Evolutionary conservation across 2,797 vertebrate species (phyloP), one percentile per base, ranked within the genome.

Genomic region (Diplodus sargus): DNA sequence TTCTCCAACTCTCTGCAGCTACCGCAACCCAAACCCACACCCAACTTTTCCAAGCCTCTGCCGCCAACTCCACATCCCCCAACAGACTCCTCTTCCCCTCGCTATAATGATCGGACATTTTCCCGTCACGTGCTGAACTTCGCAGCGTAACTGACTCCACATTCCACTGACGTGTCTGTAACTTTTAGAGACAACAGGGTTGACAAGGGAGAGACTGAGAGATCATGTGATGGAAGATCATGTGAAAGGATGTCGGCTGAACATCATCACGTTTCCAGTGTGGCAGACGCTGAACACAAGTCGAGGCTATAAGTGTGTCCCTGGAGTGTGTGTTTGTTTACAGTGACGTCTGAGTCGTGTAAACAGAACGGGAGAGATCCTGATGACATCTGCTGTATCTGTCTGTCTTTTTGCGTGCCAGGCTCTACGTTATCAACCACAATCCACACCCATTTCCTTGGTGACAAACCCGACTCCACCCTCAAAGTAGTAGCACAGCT

Each of bases 281-380:
- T 16, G 42, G 77, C 58, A 77, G 34, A 69, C 64, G 72, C 39
- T 48, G 17, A 70, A 65, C 25, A 69, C 25, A 43, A 34, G 65
- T 53, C 7, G 58, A 78, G 74, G 74, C 34, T 52, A 23, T 54
- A 51, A 49, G 17, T 15, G 64, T 61, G 45, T 76, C 84, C 61
- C 23, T 1, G 2, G 79, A 79, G 89, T 76, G 13, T 47, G 17
- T 25, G 52, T 64, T 48, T 91, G 91, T 93, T 93, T 93, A 92
- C 74, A 86, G n/a, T 53, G 13, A 78, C 30, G 22, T 22, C 69
- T 60, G 70, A 70, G 3, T 62, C 74, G 20, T 81, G 76, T 93
- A 92, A 94, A 93, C 91, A 91, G 79, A 82, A 87, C 75, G 69
- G 74, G 79, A 83, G 72, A 76, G 85, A 74, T 83, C 63, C 45